These are phyloP conservation scores for Chunga burmeisteri DNA, from an alignment of 2,113 vertebrate genomes.

Conservation along the genomic window DNA sequence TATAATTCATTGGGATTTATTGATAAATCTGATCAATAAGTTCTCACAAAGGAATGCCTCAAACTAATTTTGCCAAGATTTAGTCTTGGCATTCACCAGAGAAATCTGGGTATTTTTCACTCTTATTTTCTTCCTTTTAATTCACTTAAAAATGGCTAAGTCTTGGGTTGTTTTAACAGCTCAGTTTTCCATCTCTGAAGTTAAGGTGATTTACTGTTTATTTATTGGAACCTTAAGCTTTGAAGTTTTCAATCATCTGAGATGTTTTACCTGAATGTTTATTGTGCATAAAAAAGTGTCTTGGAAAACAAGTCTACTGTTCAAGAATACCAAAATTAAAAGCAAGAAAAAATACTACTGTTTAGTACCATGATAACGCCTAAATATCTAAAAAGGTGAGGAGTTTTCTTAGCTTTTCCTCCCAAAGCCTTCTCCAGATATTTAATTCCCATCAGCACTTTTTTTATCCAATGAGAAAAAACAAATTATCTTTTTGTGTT, in stretches of 20 bases:
- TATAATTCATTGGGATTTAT: neutral
- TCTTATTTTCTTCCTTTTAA: neutral
- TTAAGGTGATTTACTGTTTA: neutral
- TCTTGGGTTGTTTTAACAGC: neutral
- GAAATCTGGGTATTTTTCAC: neutral
- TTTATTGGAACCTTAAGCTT: neutral
- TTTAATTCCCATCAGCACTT: neutral
- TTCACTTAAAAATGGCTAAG: neutral
- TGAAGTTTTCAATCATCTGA: neutral
- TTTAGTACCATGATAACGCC: neutral
- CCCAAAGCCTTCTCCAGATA: neutral
- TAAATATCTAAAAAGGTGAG: neutral
- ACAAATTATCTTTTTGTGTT: neutral
- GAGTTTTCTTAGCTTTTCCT: neutral
- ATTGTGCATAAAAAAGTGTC: neutral
- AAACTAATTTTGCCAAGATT: neutral
- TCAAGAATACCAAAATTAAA: neutral
- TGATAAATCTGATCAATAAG: neutral
- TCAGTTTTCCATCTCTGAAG: neutral
- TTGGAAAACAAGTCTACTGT: neutral
- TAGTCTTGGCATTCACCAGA: neutral
- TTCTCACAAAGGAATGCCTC: neutral
- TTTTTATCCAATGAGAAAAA: neutral
- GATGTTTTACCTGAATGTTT: neutral
- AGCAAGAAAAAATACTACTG: neutral